These are phyloP conservation scores for Elephantulus edwardii DNA, from an alignment of 2,113 vertebrate genomes.

Conservation along the genomic window DNA sequence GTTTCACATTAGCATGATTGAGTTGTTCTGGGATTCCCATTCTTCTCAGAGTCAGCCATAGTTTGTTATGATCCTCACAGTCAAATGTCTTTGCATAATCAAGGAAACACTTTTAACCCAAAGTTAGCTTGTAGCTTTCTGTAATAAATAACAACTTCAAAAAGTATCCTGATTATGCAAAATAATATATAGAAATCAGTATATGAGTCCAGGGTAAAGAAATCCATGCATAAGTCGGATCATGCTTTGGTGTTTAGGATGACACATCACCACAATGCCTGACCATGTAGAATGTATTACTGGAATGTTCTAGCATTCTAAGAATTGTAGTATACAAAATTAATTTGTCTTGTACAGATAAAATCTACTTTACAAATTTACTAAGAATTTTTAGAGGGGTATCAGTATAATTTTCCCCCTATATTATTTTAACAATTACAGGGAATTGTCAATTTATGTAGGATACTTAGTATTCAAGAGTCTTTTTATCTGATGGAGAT, in stretches of 20 bases:
- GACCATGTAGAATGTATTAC: not conserved
- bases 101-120: too few species aligned
- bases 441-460: not conserved
- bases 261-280: not conserved
- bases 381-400: not conserved
- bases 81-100: too few species aligned
- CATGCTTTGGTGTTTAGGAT: not conserved
- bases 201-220: not conserved
- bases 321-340: not conserved
- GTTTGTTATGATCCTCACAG: too few species aligned
- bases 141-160: not conserved
- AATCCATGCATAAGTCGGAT: not conserved
- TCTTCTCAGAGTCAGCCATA: too few species aligned
- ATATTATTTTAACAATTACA: not conserved
- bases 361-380: not conserved
- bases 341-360: not conserved
- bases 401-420: not conserved
- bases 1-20: too few species aligned
- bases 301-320: constrained; percentile 5
- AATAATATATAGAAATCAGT: not conserved
- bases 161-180: not conserved
- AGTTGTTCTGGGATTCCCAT: too few species aligned
- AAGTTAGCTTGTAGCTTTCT: too few species aligned
- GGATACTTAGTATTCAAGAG: not conserved
- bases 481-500: not conserved